Conservation (phyloP, 2,113 vertebrate genomes). For the Heterocephalus glaber region DNA sequence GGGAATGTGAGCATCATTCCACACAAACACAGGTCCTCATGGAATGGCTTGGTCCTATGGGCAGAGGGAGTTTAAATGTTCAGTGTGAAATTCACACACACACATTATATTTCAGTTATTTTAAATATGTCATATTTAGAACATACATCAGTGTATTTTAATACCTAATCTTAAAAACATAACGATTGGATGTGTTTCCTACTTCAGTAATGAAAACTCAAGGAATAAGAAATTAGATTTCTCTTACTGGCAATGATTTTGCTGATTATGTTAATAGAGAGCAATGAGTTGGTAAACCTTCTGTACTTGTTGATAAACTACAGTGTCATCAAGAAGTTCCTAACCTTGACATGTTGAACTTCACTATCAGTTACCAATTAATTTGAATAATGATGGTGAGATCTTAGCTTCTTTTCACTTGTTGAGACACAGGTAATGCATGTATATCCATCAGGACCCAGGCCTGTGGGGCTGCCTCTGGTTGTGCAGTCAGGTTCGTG, state of each 20-base stretch:
- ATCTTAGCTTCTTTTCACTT: background rate
- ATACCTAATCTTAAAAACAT: background rate
- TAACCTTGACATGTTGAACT: background rate
- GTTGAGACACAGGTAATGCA: background rate
- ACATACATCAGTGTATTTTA: background rate
- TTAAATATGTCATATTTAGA: background rate
- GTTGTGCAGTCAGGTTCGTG: background rate
- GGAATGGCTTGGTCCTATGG: rapidly evolving
- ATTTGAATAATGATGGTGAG: background rate
- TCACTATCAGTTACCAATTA: background rate
- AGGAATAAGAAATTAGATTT: background rate
- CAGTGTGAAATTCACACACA: no score
- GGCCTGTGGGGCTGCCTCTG: rapidly evolving
- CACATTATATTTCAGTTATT: background rate
- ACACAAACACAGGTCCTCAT: background rate
- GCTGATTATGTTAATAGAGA: background rate
- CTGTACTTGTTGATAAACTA: background rate
- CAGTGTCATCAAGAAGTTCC: background rate
- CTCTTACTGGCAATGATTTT: background rate
- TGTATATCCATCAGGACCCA: background rate
- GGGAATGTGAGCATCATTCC: rapidly evolving
- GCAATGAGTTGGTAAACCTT: background rate
- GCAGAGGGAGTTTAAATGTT: background rate
- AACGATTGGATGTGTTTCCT: background rate
- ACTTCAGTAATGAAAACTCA: background rate